Conservation (phyloP, 2,113 vertebrate genomes). For the Struthidea cinerea region DNA sequence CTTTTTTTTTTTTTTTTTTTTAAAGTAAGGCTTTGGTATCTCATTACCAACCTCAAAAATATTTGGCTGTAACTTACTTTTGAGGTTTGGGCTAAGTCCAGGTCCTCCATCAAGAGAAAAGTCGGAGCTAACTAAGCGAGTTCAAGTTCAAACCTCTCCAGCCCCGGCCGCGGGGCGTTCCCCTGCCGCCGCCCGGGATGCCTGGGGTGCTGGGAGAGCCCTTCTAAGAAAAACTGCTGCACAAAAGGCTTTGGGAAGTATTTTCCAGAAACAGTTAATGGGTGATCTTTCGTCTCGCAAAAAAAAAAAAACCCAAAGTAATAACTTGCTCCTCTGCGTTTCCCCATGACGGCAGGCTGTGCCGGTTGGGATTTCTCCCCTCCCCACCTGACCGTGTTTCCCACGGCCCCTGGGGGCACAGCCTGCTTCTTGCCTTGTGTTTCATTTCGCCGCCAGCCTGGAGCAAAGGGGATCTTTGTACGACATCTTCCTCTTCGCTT, state of each 20-base stretch:
- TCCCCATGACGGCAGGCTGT: neutral
- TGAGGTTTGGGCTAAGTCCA: constrained; percentile 66
- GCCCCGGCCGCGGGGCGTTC: neutral
- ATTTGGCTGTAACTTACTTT: constrained; percentile 63
- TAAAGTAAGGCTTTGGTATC: constrained; percentile 19
- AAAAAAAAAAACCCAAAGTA: neutral
- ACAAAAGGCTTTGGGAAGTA: neutral
- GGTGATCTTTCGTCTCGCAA: neutral
- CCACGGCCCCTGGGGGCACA: neutral
- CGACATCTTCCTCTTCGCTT: neutral
- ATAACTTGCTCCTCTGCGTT: neutral
- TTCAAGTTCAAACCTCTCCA: constrained; percentile 62
- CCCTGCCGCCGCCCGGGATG: neutral
- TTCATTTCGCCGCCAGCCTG: neutral
- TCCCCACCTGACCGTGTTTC: neutral
- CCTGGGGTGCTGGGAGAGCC: constrained; percentile 17
- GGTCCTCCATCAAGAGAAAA: constrained; percentile 56
- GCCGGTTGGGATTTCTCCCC: neutral
- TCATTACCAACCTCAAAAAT: constrained; percentile 63
- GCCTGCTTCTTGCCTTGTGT: fast-evolving
- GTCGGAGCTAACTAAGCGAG: constrained; percentile 60
- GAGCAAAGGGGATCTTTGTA: neutral
- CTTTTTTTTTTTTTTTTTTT: neutral
- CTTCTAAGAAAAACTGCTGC: constrained; percentile 47
- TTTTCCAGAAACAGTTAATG: constrained; percentile 42